Conservation (phyloP, 2,797 vertebrate species). For the Myotis daubentonii region DNA sequence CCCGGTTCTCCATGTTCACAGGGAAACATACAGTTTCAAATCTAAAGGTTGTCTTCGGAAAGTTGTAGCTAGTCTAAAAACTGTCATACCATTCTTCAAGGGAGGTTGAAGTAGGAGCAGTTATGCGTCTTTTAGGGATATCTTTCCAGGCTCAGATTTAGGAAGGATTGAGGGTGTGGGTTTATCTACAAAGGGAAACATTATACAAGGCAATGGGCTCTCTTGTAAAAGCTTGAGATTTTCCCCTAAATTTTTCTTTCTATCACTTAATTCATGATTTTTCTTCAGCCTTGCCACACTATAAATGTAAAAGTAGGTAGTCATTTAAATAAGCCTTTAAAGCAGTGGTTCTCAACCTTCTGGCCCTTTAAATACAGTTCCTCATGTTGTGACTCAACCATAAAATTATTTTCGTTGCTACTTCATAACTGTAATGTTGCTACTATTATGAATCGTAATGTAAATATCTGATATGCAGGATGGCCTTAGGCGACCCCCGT, state of each 20-base stretch:
- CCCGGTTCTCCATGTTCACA: not conserved
- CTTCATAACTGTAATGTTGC: too few relatives aligned
- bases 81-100: not conserved
- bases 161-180: not conserved
- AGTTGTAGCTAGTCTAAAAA: not conserved
- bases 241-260: not conserved
- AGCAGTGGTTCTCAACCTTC: not conserved
- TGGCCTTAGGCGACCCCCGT: too few relatives aligned
- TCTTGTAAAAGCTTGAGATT: not conserved
- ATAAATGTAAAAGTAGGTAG: not conserved
- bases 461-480: too few relatives aligned
- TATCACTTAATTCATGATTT: not conserved
- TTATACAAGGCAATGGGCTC: not conserved
- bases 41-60: not conserved
- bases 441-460: too few relatives aligned
- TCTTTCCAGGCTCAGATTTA: not conserved
- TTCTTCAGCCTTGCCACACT: not conserved
- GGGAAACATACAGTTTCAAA: not conserved
- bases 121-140: not conserved
- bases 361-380: too few relatives aligned
- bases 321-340: not conserved
- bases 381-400: too few relatives aligned
- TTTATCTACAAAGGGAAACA: not conserved
- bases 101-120: not conserved
- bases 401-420: too few relatives aligned